Percentiles rank a stretch among this genome's conserved stretches.
These are phyloP conservation scores for Cephus pygmeus DNA, from an alignment of 2,888 invertebrate genomes.

Conservation along the genomic window DNA sequence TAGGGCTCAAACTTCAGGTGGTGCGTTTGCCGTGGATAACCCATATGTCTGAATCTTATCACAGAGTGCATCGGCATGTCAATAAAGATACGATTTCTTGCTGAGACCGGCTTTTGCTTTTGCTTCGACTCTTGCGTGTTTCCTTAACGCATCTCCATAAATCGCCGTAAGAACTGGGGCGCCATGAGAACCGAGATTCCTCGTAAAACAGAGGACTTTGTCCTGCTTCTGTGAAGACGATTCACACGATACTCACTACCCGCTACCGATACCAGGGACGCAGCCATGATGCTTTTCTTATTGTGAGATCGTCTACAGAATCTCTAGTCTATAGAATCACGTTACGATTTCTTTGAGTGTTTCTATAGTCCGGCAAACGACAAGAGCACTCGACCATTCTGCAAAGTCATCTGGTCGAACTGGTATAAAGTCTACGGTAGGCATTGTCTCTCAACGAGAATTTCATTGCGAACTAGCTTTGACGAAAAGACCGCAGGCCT, in stretches of 20 bases:
- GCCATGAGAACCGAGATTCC: constrained; percentile 31
- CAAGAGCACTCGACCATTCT: background rate
- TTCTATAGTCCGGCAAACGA: background rate
- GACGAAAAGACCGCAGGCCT: constrained; percentile 33
- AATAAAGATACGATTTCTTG: background rate
- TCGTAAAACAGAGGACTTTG: constrained; percentile 13
- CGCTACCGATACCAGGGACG: constrained; percentile 14
- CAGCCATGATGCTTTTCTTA: background rate
- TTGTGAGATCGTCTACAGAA: background rate
- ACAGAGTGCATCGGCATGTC: background rate
- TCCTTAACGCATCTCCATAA: background rate
- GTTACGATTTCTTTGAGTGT: background rate
- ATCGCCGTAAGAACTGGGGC: constrained; percentile 21
- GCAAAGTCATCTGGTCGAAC: background rate
- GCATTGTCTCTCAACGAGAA: background rate
- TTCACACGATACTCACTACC: constrained; percentile 25
- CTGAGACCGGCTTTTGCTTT: background rate
- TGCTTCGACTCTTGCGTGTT: background rate
- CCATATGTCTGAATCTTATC: background rate
- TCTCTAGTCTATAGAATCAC: background rate
- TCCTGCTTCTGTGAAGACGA: constrained; percentile 25
- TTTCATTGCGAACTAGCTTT: background rate
- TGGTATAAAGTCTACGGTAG: background rate
- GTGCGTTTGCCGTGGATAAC: background rate
- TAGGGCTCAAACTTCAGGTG: background rate